Base-by-base conservation (phyloP, 2,113 vertebrate species). In the Synodontis membranacea region DNA sequence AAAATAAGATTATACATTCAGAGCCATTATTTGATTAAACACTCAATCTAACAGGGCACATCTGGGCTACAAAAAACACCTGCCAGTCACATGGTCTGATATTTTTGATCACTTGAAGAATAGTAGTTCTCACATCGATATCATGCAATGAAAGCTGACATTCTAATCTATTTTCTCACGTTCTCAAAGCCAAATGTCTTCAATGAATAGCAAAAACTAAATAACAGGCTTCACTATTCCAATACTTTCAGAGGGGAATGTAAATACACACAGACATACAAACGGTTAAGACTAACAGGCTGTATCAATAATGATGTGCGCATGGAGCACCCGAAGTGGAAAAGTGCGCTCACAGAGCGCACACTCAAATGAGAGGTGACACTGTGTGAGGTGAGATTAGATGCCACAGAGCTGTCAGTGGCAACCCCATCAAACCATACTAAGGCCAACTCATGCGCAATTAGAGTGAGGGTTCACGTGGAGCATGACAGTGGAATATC, bases 281-380 rank as follows among this genome's bases (percentile, higher is more conserved):
- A 79, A 80, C 87, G 88, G 54, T 81, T 70, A 76, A 87, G 34
- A 60, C 89, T 54, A 64, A 79, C 58, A 87, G 48, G 85, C 86
- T 68, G 83, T 87, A 62, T 83, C 19, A 81, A 42, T 64, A 72
- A 84, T 88, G 78, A 50, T 84, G 80, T 84, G 83, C 62, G 72
- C 80, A 86, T 85, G n/a, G 56, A 60, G 17, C 48, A 75, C 76
- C 75, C 39, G 5, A 23, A 46, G 54, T 50, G 64, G 56, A 80
- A 66, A 83, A 85, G 86, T 87, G 66, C 60, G 60, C 88, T 72
- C n/a, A 15, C 89, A 91, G 88, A 87, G 39, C 76, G 88, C 58
- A 72, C 91, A 89, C 86, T 93, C 92, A 93, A 94, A 94, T 90
- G 89, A 93, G 91, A 92, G 91, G 88, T 83, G 93, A 94, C 90